phyloP scores from a whole-genome alignment of 2,888 invertebrate species.

The Rotaria sp. region DNA sequence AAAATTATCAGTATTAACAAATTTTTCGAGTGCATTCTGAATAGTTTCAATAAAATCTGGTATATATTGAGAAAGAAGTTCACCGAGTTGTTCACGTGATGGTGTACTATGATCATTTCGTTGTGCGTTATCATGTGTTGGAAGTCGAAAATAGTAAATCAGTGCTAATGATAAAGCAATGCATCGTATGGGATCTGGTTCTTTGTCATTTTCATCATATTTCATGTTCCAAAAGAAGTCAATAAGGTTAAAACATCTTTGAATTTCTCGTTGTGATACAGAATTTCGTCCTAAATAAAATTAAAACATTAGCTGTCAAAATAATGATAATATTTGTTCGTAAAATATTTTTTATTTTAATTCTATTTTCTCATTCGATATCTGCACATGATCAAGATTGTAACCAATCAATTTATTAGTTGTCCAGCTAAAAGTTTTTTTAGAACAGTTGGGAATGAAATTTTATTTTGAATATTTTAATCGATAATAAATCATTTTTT shows the following conservation, averaged over 20 bases:
- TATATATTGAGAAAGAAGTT: neutral
- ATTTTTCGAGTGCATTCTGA: neutral
- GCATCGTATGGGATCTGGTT: neutral
- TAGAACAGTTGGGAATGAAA: too few species aligned
- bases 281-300: neutral
- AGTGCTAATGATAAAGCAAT: neutral
- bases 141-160: slow-evolving; percentile 1
- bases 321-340: too few species aligned
- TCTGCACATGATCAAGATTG: too few species aligned
- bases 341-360: too few species aligned
- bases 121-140: neutral
- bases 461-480: too few species aligned
- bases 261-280: neutral
- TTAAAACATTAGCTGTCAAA: too few species aligned
- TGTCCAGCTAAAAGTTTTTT: too few species aligned
- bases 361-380: too few species aligned
- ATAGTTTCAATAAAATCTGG: neutral
- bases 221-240: neutral
- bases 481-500: too few species aligned
- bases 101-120: neutral
- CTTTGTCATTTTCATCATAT: neutral
- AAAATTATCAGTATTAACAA: neutral
- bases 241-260: neutral
- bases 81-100: neutral
- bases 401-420: too few species aligned